These are phyloP conservation scores for Oryctes rhinoceros DNA, from an alignment of 1,140 invertebrate species.

Conservation along the genomic window DNA sequence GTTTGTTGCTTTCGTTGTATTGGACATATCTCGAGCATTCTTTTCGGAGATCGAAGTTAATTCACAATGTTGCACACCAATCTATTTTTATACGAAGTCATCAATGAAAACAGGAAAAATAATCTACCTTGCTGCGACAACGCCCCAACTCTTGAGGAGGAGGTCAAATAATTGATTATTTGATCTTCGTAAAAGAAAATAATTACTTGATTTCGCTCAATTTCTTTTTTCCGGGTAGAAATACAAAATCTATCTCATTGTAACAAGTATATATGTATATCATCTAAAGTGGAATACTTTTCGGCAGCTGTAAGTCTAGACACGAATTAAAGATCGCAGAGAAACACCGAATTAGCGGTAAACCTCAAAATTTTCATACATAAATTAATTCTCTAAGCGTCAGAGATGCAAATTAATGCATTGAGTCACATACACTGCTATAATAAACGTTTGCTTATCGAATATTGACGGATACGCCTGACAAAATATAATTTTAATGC, in stretches of 20 bases:
- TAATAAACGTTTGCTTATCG: no score
- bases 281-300: no score
- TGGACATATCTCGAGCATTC: no score
- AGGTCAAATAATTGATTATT: no score
- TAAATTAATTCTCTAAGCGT: not conserved
- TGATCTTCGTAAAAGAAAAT: not conserved
- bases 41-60: no score
- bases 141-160: no score
- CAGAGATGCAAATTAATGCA: not conserved
- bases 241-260: not conserved
- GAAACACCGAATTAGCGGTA: not conserved
- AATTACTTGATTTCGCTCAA: not conserved
- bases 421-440: not conserved
- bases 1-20: no score
- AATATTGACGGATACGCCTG: not conserved
- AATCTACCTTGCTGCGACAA: no score
- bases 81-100: not conserved
- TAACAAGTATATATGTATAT: not conserved
- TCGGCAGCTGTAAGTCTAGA: not conserved
- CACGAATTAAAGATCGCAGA: not conserved
- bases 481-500: no score
- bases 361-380: constrained; percentile 15
- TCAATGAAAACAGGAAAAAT: not conserved
- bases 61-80: not conserved
- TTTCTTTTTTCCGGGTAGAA: not conserved